phyloP scores from a whole-genome alignment of 2,797 vertebrate genomes.

The Atherinosoma microstoma region DNA sequence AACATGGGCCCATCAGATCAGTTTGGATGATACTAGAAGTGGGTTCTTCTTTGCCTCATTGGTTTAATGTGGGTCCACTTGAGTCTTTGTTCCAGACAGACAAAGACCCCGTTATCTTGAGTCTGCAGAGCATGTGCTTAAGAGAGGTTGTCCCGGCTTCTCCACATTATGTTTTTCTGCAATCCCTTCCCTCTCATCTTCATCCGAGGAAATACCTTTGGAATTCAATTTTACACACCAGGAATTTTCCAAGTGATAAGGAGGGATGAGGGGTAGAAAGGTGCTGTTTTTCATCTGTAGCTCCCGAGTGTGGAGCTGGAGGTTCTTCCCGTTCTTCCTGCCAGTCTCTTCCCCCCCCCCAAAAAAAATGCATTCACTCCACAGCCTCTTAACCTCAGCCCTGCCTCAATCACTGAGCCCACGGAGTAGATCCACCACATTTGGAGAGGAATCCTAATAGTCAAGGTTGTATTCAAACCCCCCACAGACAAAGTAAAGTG shows the following conservation, averaged over 20 bases:
- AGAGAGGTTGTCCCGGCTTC: constrained; percentile 28
- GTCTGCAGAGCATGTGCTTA: constrained; percentile 35
- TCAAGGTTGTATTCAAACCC: constrained; percentile 13
- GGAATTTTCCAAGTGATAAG: constrained; percentile 69
- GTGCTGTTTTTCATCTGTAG: constrained; percentile 44
- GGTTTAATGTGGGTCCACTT: constrained; percentile 34
- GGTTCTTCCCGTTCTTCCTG: constrained; percentile 32
- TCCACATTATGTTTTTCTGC: constrained; percentile 45
- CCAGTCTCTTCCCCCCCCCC: constrained; percentile 11
- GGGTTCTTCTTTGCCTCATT: constrained; percentile 21
- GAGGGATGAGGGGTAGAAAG: constrained; percentile 37
- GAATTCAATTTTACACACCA: constrained; percentile 81
- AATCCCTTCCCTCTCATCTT: constrained; percentile 43
- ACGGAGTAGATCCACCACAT: constrained; percentile 26
- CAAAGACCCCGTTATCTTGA: constrained; percentile 21
- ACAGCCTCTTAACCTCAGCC: constrained; percentile 41
- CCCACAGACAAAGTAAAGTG: constrained; percentile 35
- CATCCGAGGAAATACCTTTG: constrained; percentile 43
- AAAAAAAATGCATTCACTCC: constrained; percentile 2
- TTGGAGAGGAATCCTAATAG: constrained; percentile 42
- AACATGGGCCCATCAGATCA: constrained; percentile 11
- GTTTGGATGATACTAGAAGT: constrained; percentile 13
- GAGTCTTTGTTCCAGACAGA: constrained; percentile 27
- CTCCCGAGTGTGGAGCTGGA: constrained; percentile 32
- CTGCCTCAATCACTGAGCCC: constrained; percentile 18